Evolutionary conservation across 1,140 invertebrate genomes (phyloP).

Genomic region (Vanessa atalanta): DNA sequence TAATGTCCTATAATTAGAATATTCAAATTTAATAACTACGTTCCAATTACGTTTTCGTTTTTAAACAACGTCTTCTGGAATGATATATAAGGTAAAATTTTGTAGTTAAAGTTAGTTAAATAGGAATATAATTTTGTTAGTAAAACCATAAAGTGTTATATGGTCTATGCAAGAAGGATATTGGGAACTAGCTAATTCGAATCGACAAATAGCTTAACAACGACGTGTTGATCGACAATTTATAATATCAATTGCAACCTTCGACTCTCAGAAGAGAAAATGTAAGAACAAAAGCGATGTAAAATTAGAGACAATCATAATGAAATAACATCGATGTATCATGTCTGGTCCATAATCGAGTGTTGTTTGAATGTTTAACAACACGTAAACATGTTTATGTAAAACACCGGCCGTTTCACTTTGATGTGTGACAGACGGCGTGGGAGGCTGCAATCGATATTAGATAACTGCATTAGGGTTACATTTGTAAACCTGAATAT

Average conservation of each 20-base stretch:
- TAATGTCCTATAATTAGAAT: too few relatives aligned
- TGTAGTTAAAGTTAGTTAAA: too few relatives aligned
- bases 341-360: constrained; percentile 23
- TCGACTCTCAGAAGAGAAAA: neutral
- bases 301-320: constrained; percentile 20
- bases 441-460: constrained; percentile 66
- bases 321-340: constrained; percentile 26
- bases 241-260: neutral
- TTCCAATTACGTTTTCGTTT: too few relatives aligned
- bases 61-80: too few relatives aligned
- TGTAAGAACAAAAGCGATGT: constrained; percentile 7
- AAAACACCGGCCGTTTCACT: constrained; percentile 37
- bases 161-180: too few relatives aligned
- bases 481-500: constrained; percentile 60
- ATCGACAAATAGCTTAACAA: neutral
- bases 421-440: constrained; percentile 58
- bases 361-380: constrained; percentile 31
- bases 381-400: constrained; percentile 42
- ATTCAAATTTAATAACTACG: too few relatives aligned
- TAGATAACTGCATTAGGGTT: constrained; percentile 65
- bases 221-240: neutral
- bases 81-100: too few relatives aligned
- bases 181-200: too few relatives aligned
- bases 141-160: too few relatives aligned
- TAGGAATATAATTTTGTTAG: too few relatives aligned